These are phyloP conservation scores for Argyresthia albistria DNA, from an alignment of 2,888 invertebrate genomes.

Conservation along the genomic window DNA sequence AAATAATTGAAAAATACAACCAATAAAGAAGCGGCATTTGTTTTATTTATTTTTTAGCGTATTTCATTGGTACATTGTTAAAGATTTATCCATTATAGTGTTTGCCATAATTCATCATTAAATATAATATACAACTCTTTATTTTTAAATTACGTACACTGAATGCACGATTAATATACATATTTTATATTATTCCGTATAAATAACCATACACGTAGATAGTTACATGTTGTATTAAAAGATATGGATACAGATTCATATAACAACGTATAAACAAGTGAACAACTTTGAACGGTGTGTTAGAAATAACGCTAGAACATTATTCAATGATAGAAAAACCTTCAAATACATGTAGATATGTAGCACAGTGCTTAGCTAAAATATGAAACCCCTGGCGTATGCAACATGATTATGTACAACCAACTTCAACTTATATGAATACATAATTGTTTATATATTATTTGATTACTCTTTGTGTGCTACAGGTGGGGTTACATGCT, in stretches of 20 bases:
- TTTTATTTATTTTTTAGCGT: conserved; percentile 69
- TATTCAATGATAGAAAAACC: conserved; percentile 60
- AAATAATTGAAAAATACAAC: conserved; percentile 34
- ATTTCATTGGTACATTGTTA: conserved; percentile 70
- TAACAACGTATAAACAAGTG: conserved; percentile 71
- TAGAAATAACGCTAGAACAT: conserved; percentile 60
- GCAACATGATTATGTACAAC: conserved; percentile 49
- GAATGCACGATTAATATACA: conserved; percentile 64
- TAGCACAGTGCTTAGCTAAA: conserved; percentile 61
- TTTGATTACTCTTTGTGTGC: conserved; percentile 20
- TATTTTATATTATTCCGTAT: conserved; percentile 55
- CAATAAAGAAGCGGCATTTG: conserved; percentile 71
- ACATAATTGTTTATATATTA: conserved; percentile 2
- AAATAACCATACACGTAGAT: conserved; percentile 62
- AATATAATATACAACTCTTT: conserved; percentile 64
- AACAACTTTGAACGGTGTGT: conserved; percentile 68
- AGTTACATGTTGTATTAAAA: conserved; percentile 48
- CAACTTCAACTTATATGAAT: conserved; percentile 19
- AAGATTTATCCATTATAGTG: conserved; percentile 57
- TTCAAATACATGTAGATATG: conserved; percentile 62
- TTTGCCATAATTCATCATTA: conserved; percentile 51
- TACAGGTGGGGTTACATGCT: conserved; percentile 35
- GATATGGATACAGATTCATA: conserved; percentile 60
- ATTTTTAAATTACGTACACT: conserved; percentile 62
- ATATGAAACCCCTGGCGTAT: conserved; percentile 38